Evolutionary conservation across 2,113 vertebrate species (phyloP).

Genomic region (Salvator merianae): DNA sequence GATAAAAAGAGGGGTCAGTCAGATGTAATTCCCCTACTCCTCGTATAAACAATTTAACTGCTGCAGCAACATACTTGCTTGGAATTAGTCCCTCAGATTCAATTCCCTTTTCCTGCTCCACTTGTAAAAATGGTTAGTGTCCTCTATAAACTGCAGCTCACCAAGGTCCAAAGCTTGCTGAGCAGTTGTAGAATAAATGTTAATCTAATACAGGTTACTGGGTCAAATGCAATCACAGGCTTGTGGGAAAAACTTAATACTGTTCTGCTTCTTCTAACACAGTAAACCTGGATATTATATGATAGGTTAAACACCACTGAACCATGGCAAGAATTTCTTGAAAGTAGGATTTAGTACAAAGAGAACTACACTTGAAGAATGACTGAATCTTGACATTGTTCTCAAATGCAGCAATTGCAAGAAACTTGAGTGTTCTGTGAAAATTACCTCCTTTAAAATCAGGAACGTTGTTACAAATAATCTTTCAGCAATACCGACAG

Average conservation of each 20-base stretch:
- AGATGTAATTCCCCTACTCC: slow-evolving; percentile 81
- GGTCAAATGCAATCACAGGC: slow-evolving; percentile 87
- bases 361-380: slow-evolving; percentile 78
- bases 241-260: slow-evolving; percentile 88
- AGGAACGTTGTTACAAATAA: slow-evolving; percentile 61
- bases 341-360: slow-evolving; percentile 84
- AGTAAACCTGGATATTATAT: slow-evolving; percentile 86
- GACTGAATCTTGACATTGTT: slow-evolving; percentile 81
- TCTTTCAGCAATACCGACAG: slow-evolving; percentile 48
- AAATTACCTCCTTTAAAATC: slow-evolving; percentile 68
- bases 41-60: slow-evolving; percentile 82
- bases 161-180: slow-evolving; percentile 78
- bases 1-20: slow-evolving; percentile 85
- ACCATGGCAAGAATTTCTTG: slow-evolving; percentile 84
- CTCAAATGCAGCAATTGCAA: slow-evolving; percentile 69
- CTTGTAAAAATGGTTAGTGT: slow-evolving; percentile 86
- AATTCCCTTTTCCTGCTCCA: slow-evolving; percentile 84
- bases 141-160: slow-evolving; percentile 81
- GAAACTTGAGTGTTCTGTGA: slow-evolving; percentile 63
- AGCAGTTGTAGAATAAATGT: slow-evolving; percentile 86
- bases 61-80: slow-evolving; percentile 80
- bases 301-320: slow-evolving; percentile 87
- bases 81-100: slow-evolving; percentile 85
- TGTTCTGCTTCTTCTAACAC: slow-evolving; percentile 85
- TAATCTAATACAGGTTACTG: slow-evolving; percentile 89